Evolutionary conservation across 2,797 vertebrate species (phyloP), one percentile per base, ranked within the genome.

Genomic region (Eulemur mongoz): DNA sequence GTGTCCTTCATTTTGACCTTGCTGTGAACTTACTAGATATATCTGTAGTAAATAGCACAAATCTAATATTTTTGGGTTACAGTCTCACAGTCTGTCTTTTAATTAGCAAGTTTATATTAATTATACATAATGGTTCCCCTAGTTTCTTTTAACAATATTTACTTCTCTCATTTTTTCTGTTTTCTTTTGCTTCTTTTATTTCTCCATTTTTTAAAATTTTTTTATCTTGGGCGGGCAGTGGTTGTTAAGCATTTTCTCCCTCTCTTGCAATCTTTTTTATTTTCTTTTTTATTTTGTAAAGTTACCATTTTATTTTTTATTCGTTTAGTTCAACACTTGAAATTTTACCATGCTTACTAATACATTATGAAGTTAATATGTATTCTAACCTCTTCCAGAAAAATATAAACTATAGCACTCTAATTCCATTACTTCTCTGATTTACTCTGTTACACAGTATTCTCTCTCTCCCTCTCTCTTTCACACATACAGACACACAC

Each of bases 211-310:
- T 32, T 25, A 6, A 45, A 40, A 70, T 43, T 40, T 67, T 91
- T 52, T 70, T 23, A 57, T 40, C 6, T 35, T 63, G 17, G 14
- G 22, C 9, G 1, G 38, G 38, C 43, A 2, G 27, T 52, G 43
- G 27, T 20, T 38, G 5, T 12, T 75, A n/a, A 38, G 14, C 32
- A 30, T 63, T 52, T 5, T 48, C 11, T 84, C 50, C 48, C 54
- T 88, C 15, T 81, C 54, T 63, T 30, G 72, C 13, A 48, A 78
- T 70, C 27, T 40, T 63, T 54, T 81, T 78, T 78, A 27, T 90
- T 90, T 76, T 50, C n/a, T 75, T n/a, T n/a, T n/a, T n/a, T n/a
- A n/a, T 91, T 92, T 82, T 91, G 18, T 23, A 73, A 67, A 57
- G 5, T 73, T 43, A n/a, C 22, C 25, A 50, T 59, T 50, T 11